A percentile compares a stretch with the other conserved stretches of the same genome.
Evolutionary conservation across 2,888 invertebrate genomes (phyloP).

Genomic region (Heteromyza rotundicornis): DNA sequence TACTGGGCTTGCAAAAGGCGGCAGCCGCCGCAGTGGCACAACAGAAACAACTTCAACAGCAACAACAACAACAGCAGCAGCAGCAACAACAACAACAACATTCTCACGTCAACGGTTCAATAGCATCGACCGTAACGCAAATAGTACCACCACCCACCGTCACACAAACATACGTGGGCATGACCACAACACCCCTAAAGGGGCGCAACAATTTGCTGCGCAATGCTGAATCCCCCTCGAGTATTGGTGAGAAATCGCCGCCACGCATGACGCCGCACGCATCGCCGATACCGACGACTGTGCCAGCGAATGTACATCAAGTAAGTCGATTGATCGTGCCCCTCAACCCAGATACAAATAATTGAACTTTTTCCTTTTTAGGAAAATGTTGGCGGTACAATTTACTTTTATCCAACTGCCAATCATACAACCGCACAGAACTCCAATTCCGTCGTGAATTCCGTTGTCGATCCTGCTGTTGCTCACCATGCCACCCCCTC

Average conservation of each 20-base stretch:
- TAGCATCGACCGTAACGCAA: conserved; percentile 29
- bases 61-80: conserved; percentile 41
- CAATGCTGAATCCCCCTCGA: conserved; percentile 57
- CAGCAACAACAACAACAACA: conserved; percentile 43
- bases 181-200: conserved; percentile 56
- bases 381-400: conserved; percentile 93
- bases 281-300: conserved; percentile 61
- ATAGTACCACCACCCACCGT: conserved; percentile 38
- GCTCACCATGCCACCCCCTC: conserved; percentile 49
- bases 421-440: conserved; percentile 64
- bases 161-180: conserved; percentile 45
- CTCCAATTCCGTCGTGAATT: conserved; percentile 53
- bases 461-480: conserved; percentile 45
- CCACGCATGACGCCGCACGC: conserved; percentile 64
- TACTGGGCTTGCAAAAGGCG: conserved; percentile 54
- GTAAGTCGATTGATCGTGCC: too few relatives aligned
- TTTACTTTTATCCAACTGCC: conserved; percentile 85
- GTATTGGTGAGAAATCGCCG: conserved; percentile 60
- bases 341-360: too few relatives aligned
- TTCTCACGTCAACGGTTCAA: conserved; percentile 42
- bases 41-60: conserved; percentile 44
- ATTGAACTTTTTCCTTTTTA: conserved; percentile 58
- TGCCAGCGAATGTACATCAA: conserved; percentile 61
- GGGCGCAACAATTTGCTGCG: conserved; percentile 48
- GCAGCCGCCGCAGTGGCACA: conserved; percentile 51